These are phyloP conservation scores for Diadegma fenestrale DNA, from an alignment of 2,888 invertebrate genomes.

Conservation along the genomic window DNA sequence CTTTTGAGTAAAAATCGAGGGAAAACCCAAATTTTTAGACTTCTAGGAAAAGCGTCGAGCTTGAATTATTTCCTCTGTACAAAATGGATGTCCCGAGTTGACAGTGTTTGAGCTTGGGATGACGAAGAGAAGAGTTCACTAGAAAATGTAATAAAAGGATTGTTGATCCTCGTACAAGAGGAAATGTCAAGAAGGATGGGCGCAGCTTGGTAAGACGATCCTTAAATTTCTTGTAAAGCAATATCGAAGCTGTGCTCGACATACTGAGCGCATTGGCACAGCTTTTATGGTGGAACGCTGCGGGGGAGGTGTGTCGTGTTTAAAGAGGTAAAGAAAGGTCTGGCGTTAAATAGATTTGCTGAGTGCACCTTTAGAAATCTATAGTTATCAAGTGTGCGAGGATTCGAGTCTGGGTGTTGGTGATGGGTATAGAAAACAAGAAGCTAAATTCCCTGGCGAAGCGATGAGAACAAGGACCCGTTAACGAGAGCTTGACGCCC, in stretches of 20 bases:
- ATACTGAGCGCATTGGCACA: background rate
- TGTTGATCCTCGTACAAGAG: background rate
- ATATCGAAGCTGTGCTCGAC: background rate
- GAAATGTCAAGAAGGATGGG: background rate
- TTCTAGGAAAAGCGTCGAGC: background rate
- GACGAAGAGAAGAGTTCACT: background rate
- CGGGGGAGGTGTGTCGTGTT: background rate
- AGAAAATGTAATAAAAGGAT: background rate
- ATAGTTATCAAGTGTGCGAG: conserved; percentile 2
- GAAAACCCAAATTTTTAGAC: too few species aligned
- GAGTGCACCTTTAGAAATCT: background rate
- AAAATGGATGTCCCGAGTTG: background rate
- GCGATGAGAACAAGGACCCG: conserved; percentile 51
- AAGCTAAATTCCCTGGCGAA: conserved; percentile 33
- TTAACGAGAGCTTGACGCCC: conserved; percentile 68
- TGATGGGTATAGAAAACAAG: conserved; percentile 26
- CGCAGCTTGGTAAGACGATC: background rate
- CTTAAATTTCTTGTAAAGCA: background rate
- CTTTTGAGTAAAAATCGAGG: too few species aligned
- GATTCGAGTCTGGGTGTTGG: background rate
- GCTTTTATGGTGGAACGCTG: background rate
- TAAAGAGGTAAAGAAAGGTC: background rate
- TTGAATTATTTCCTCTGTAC: background rate
- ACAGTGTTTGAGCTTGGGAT: background rate
- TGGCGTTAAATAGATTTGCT: conserved; percentile 1